These are phyloP conservation scores for Clistopyga incitator DNA, from an alignment of 2,888 invertebrate species.

Conservation along the genomic window DNA sequence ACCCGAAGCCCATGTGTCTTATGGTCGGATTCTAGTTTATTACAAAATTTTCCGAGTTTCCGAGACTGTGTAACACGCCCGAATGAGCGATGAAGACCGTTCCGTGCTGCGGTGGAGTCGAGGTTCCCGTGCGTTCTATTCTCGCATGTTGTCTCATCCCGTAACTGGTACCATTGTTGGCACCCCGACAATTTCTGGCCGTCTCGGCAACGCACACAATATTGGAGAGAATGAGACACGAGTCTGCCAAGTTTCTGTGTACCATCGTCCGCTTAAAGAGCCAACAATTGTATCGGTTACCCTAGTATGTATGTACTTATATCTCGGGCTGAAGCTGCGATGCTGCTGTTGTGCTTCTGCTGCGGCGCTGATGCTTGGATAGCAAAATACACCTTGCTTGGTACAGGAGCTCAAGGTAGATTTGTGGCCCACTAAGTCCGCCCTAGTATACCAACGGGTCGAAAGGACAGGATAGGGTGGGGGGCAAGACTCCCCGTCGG, in stretches of 20 bases:
- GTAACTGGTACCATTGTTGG: no score
- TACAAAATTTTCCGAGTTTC: slow-evolving; percentile 59
- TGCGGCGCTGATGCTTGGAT: slow-evolving; percentile 20
- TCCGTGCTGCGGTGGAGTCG: slow-evolving; percentile 7
- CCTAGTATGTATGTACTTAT: slow-evolving; percentile 13
- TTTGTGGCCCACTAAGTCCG: slow-evolving; percentile 81
- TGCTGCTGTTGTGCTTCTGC: slow-evolving; percentile 38
- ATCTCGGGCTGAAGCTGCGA: slow-evolving; percentile 1
- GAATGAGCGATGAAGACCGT: slow-evolving; percentile 62
- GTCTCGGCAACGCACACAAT: no score
- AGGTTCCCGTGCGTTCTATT: slow-evolving; percentile 37
- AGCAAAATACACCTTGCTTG: slow-evolving; percentile 40
- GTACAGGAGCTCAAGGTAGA: slow-evolving; percentile 76
- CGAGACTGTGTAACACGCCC: slow-evolving; percentile 16
- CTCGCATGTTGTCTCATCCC: background rate
- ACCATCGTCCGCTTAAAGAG: no score
- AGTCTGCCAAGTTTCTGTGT: no score
- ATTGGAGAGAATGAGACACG: no score
- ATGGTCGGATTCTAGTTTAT: slow-evolving; percentile 58
- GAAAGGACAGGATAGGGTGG: slow-evolving; percentile 27
- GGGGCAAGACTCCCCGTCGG: slow-evolving; percentile 38
- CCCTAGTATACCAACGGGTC: slow-evolving; percentile 45
- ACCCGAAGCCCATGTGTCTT: slow-evolving; percentile 56
- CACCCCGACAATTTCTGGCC: no score
- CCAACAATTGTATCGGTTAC: no score